phyloP scores from a whole-genome alignment of 30 jellyfish, hydroid and myxozoan genomes.

The Aurelia aurita complex sp. Pacific region DNA sequence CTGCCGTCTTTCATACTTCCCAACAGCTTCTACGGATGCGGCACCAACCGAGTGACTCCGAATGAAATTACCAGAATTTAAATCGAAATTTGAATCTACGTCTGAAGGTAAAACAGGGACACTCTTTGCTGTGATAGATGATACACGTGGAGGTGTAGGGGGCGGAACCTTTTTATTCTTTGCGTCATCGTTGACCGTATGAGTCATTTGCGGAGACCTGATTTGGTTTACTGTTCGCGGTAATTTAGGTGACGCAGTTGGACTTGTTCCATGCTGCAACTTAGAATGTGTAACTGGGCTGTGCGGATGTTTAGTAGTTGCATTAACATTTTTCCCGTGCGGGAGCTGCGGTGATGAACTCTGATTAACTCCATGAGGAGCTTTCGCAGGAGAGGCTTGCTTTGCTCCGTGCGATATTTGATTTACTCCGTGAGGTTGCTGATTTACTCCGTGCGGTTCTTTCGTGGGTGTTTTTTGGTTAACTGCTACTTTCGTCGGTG shows the following conservation, averaged over 20 bases:
- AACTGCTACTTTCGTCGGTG: not conserved
- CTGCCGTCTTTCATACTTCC: constrained; percentile 55
- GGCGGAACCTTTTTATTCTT: constrained; percentile 78
- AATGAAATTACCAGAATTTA: constrained; percentile 7
- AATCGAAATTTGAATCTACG: constrained; percentile 7
- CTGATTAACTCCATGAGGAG: not conserved
- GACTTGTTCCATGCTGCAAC: not conserved
- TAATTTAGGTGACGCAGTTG: not conserved
- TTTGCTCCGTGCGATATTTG: not conserved
- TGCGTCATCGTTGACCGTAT: not conserved
- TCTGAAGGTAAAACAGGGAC: constrained; percentile 69
- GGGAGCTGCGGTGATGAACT: not conserved
- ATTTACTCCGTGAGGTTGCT: not conserved
- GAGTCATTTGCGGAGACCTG: not conserved
- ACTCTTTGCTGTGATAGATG: constrained; percentile 73
- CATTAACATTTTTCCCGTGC: not conserved
- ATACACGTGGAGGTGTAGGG: constrained; percentile 97
- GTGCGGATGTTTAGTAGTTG: not conserved
- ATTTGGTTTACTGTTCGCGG: no score
- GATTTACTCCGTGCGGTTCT: not conserved
- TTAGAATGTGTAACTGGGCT: not conserved
- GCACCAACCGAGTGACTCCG: constrained; percentile 70
- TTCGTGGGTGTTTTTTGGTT: not conserved
- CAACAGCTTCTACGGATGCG: constrained; percentile 32
- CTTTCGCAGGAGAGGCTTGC: not conserved